Evolutionary conservation across 2,888 invertebrate genomes (phyloP), one percentile per base, ranked within the genome.

Genomic region (Hyppa rectilinea): DNA sequence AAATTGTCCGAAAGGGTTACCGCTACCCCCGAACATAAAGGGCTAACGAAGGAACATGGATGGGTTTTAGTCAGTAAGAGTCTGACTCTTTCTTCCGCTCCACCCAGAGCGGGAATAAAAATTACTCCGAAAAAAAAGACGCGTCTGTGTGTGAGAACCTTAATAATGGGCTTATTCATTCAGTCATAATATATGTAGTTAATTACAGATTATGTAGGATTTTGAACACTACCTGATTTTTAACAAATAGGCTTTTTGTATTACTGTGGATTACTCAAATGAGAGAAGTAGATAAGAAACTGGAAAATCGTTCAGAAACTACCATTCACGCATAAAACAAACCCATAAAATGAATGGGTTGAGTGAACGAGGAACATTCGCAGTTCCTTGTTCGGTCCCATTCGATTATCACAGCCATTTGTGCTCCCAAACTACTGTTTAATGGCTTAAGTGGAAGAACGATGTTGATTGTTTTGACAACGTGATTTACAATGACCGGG

Each of bases 391-490:
- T 80, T 69, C 58, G 50, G 49, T 81, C 61, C 40, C 53, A 69
- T 78, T 78, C 70, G 78, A 76, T 76, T 78, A 81, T 77, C 77
- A 31, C 65, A 50, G 65, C 34, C 65, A 62, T 66, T 81, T 75
- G 67, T 60, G 69, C 47, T 62, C 14, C 61, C 45, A 52, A 78
- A 78, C 61, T 61, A 29, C 58, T 47, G 59, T 81, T 78, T 75
- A 76, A 81, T 81, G 65, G 65, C 26, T 50, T 31, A 76, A 76
- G 80, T 80, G 53, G 58, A n/a, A 43, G 55, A 53, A 50, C 60
- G 40, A 58, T 78, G 65, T 63, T 75, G 49, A 81, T 65, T 78
- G 78, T 76, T 78, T 70, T 81, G 81, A 81, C 70, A 65, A 64
- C 26, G 10, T 53, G 78, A 75, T 69, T 78, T 58, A 80, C 26